A percentile compares a stretch with the other conserved stretches of the same genome.
Conservation (phyloP, 2,797 vertebrate genomes). For the Pitangus sulphuratus region DNA sequence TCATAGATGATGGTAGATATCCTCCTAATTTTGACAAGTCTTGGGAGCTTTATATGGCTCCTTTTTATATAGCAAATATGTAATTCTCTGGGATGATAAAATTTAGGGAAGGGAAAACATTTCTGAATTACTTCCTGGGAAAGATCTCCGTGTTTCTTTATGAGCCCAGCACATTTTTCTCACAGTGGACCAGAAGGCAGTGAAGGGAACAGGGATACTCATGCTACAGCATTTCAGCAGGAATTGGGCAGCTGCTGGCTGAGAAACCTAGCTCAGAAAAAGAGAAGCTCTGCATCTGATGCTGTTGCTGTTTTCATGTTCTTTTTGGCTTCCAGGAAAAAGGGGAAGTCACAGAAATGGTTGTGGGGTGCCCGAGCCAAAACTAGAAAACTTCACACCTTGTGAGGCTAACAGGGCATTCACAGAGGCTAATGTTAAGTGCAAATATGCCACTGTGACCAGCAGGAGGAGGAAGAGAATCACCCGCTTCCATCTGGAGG, state of each 20-base stretch:
- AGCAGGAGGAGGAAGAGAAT: not conserved
- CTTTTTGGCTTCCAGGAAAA: not conserved
- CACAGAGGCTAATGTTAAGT: not conserved
- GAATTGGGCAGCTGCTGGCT: not conserved
- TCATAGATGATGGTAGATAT: conserved; percentile 12
- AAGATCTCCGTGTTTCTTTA: not conserved
- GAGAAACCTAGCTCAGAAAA: not conserved
- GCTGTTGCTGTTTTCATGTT: not conserved
- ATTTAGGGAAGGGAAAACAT: not conserved
- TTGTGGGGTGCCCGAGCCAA: not conserved
- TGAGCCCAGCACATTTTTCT: not conserved
- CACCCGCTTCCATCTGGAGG: not conserved
- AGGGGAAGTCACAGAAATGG: not conserved
- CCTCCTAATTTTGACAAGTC: not conserved
- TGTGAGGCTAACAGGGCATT: accelerated
- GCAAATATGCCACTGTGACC: not conserved
- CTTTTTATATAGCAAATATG: not conserved
- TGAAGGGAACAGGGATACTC: conserved; percentile 10
- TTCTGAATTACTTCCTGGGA: not conserved
- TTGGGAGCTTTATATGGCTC: not conserved
- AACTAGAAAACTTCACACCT: not conserved
- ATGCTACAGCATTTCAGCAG: not conserved
- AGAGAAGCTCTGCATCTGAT: conserved; percentile 26
- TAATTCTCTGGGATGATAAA: not conserved
- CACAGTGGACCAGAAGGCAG: not conserved